phyloP scores from a whole-genome alignment of 2,113 vertebrate genomes.

The Oostethus manadensis region DNA sequence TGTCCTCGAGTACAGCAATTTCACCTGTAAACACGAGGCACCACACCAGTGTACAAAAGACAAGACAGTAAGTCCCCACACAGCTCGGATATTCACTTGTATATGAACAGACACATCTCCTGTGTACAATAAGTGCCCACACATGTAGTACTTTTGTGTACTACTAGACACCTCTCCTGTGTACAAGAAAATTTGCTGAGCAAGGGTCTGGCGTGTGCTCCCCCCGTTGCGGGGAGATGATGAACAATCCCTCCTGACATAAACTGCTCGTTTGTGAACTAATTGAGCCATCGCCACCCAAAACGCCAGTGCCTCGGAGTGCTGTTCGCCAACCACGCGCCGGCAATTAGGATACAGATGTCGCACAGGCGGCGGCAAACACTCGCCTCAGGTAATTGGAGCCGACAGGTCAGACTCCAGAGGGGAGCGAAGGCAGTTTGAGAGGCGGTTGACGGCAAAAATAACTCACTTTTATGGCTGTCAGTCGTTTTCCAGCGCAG shows the following conservation, averaged over 20 bases:
- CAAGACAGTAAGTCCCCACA: too few species aligned
- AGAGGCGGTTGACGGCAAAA: neutral
- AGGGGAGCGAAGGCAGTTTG: neutral
- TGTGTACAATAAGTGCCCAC: neutral
- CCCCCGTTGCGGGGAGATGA: neutral
- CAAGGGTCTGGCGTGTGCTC: neutral
- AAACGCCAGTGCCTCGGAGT: neutral
- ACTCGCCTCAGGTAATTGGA: constrained; percentile 6
- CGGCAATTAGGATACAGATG: constrained; percentile 8
- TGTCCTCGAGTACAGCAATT: too few species aligned
- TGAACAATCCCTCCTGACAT: neutral
- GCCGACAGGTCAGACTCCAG: constrained; percentile 3
- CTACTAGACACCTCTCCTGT: neutral
- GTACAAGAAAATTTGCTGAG: neutral
- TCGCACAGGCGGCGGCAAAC: constrained; percentile 7
- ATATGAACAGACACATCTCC: too few species aligned
- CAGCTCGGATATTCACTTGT: too few species aligned
- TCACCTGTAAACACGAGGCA: too few species aligned
- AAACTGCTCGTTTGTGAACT: neutral
- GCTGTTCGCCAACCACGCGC: neutral
- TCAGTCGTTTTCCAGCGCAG: constrained; percentile 3
- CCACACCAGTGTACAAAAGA: too few species aligned
- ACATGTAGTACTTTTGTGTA: neutral
- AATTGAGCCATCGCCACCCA: constrained; percentile 4
- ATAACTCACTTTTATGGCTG: constrained; percentile 10